A percentile compares a stretch with the other conserved stretches of the same genome.
Conservation (phyloP, 1,140 invertebrate species). For the Lineus longissimus region DNA sequence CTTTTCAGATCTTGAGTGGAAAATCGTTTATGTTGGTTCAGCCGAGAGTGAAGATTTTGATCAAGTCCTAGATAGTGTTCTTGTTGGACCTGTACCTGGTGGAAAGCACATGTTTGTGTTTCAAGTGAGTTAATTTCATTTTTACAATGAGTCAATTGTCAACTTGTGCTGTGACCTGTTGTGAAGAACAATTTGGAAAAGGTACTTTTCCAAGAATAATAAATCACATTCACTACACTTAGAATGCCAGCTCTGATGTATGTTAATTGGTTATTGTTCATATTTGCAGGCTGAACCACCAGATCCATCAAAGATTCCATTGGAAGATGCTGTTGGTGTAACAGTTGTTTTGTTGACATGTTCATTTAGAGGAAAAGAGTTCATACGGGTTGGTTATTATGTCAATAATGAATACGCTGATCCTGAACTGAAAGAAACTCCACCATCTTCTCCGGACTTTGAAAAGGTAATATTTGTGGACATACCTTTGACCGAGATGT, state of each 20-base stretch:
- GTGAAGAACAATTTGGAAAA: not conserved
- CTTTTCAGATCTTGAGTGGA: slow-evolving; percentile 92
- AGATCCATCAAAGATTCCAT: slow-evolving; percentile 86
- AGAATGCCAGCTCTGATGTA: too few relatives aligned
- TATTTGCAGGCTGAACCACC: slow-evolving; percentile 83
- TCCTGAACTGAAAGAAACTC: slow-evolving; percentile 89
- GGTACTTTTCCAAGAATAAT: not conserved
- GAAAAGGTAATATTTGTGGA: slow-evolving; percentile 71
- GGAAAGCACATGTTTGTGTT: slow-evolving; percentile 97
- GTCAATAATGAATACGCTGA: slow-evolving; percentile 98
- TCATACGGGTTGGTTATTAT: slow-evolving; percentile 96
- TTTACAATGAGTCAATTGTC: slow-evolving; percentile 1
- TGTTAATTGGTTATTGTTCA: slow-evolving; percentile 9
- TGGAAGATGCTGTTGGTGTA: slow-evolving; percentile 92
- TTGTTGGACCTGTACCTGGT: slow-evolving; percentile 96
- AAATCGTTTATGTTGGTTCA: slow-evolving; percentile 98
- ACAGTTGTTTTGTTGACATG: slow-evolving; percentile 95
- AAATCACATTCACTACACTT: too few relatives aligned
- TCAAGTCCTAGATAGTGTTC: slow-evolving; percentile 81
- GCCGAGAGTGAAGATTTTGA: slow-evolving; percentile 96
- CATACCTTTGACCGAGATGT: too few relatives aligned
- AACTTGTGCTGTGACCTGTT: not conserved
- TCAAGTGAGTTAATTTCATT: slow-evolving; percentile 61
- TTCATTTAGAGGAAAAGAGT: slow-evolving; percentile 88
- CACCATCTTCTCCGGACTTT: slow-evolving; percentile 84